Evolutionary conservation across 2,888 invertebrate species (phyloP).

Genomic region (Asteroscopus sphinx): DNA sequence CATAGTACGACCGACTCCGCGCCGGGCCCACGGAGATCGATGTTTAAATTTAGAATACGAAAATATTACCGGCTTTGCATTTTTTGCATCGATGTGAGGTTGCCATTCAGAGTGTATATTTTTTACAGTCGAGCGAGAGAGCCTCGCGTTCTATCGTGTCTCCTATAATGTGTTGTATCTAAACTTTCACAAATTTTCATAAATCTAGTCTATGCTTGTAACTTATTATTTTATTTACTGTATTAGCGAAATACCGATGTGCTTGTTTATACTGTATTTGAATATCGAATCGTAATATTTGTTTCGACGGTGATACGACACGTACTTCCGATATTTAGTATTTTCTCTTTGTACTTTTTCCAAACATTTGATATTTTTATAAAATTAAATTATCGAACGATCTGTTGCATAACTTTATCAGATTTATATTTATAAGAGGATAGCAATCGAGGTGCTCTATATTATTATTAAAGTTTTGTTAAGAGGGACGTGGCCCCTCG

Average conservation of each 20-base stretch:
- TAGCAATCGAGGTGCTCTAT: conserved; percentile 87
- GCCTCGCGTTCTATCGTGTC: conserved; percentile 65
- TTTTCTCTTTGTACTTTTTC: conserved; percentile 69
- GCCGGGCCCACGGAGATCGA: conserved; percentile 35
- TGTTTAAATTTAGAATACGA: conserved; percentile 45
- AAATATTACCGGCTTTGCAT: conserved; percentile 56
- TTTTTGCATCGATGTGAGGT: conserved; percentile 58
- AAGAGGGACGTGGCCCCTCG: conserved; percentile 83
- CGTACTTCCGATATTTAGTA: conserved; percentile 73
- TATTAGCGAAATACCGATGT: conserved; percentile 64
- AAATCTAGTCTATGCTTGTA: conserved; percentile 82
- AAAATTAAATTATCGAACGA: conserved; percentile 69
- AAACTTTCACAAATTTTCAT: conserved; percentile 76
- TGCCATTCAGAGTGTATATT: conserved; percentile 75
- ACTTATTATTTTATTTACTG: conserved; percentile 75
- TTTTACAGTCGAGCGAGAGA: conserved; percentile 67
- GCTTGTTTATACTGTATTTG: conserved; percentile 63
- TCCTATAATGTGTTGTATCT: conserved; percentile 68
- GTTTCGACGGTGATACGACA: conserved; percentile 68
- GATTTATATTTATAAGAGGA: conserved; percentile 82
- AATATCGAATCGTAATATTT: conserved; percentile 66
- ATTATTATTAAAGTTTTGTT: conserved; percentile 82
- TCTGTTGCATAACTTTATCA: conserved; percentile 81
- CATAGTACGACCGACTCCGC: conserved; percentile 32
- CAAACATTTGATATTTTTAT: conserved; percentile 75